Evolutionary conservation across 2,797 vertebrate genomes (phyloP).

Genomic region (Orestias chungarensis): DNA sequence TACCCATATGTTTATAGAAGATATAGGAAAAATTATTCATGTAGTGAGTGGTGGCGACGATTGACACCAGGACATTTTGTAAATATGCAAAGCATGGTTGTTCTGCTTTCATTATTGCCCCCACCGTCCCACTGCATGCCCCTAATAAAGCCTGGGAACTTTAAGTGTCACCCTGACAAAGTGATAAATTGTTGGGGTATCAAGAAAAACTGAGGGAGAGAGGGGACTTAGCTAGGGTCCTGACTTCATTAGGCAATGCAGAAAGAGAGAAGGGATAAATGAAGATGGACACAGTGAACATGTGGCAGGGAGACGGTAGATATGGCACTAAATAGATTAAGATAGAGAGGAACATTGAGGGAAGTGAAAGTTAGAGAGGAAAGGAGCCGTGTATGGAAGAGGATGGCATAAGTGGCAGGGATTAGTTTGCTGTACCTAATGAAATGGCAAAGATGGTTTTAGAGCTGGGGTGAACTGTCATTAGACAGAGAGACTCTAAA

Average conservation of each 20-base stretch:
- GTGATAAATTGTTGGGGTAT: slow-evolving; percentile 98
- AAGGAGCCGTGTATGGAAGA: slow-evolving; percentile 38
- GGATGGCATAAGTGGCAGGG: slow-evolving; percentile 46
- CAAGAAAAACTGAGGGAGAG: slow-evolving; percentile 90
- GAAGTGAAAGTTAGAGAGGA: slow-evolving; percentile 26
- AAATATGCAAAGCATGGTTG: slow-evolving; percentile 97
- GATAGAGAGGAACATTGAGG: slow-evolving; percentile 33
- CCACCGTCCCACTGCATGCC: slow-evolving; percentile 90
- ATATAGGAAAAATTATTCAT: slow-evolving; percentile 99
- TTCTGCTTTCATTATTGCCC: slow-evolving; percentile 93
- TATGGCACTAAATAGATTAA: slow-evolving; percentile 42
- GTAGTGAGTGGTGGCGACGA: slow-evolving; percentile 85
- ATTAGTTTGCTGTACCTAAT: slow-evolving; percentile 70
- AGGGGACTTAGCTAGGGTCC: slow-evolving; percentile 79
- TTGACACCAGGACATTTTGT: slow-evolving; percentile 96
- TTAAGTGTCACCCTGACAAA: slow-evolving; percentile 99
- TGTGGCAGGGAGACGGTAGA: slow-evolving; percentile 32
- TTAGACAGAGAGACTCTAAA: slow-evolving; percentile 39
- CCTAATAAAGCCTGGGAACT: slow-evolving; percentile 97
- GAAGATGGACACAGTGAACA: slow-evolving; percentile 89
- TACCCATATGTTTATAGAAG: slow-evolving; percentile 98
- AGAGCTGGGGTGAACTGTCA: slow-evolving; percentile 56
- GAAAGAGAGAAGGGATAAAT: slow-evolving; percentile 86
- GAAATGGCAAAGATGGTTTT: slow-evolving; percentile 75
- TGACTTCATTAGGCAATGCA: slow-evolving; percentile 99